Conservation (phyloP, 2,888 invertebrate genomes). For the Cetonia aurata region DNA sequence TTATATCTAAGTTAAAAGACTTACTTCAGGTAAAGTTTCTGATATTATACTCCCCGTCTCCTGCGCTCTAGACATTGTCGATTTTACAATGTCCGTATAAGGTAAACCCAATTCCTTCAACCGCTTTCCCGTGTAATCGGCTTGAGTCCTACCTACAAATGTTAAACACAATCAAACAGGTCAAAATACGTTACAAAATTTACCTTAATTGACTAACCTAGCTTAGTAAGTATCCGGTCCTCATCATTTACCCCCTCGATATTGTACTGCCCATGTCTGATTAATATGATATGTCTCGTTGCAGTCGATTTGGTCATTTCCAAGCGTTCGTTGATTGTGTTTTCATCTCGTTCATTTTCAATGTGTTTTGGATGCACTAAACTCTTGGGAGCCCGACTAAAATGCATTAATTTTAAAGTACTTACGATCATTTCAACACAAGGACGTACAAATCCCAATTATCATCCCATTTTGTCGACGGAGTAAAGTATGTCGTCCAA, state of each 20-base stretch:
- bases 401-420: conserved; percentile 50
- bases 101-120: conserved; percentile 82
- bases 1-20: too few relatives aligned
- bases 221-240: conserved; percentile 81
- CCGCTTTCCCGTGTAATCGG: conserved; percentile 85
- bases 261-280: conserved; percentile 96
- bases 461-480: conserved; percentile 82
- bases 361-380: conserved; percentile 73
- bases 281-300: conserved; percentile 86
- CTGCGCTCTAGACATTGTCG: conserved; percentile 93
- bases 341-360: conserved; percentile 72
- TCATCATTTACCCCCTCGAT: conserved; percentile 78
- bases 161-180: conserved; percentile 17
- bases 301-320: conserved; percentile 75
- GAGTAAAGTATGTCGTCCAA: conserved; percentile 78
- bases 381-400: conserved; percentile 80
- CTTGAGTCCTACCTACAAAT: conserved; percentile 83
- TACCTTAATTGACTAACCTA: conserved; percentile 71
- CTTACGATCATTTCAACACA: neutral
- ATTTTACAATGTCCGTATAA: conserved; percentile 84
- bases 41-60: conserved; percentile 91
- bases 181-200: neutral
- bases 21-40: conserved; percentile 71
- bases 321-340: conserved; percentile 75
- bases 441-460: conserved; percentile 89